A percentile compares a stretch with the other conserved stretches of the same genome.
Conservation (phyloP, 1,140 invertebrate genomes). For the Euura lappo region DNA sequence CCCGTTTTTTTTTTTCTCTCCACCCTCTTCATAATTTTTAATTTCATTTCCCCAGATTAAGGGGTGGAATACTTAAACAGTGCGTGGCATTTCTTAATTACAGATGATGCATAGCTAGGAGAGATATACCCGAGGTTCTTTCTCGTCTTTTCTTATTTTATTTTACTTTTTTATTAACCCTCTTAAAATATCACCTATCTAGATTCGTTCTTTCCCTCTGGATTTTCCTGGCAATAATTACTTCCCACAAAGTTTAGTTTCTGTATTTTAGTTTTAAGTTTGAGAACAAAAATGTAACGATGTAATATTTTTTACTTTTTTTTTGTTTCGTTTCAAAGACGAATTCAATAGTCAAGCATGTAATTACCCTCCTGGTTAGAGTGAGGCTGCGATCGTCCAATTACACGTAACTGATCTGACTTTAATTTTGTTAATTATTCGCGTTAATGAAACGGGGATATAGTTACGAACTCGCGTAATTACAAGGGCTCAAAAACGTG, state of each 20-base stretch:
- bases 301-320: too few relatives aligned
- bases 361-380: too few relatives aligned
- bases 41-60: constrained; percentile 49
- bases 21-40: constrained; percentile 46
- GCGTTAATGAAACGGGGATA: not conserved
- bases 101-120: constrained; percentile 43
- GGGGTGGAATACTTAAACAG: constrained; percentile 46
- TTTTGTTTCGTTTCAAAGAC: too few relatives aligned
- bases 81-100: constrained; percentile 52
- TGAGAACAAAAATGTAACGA: too few relatives aligned
- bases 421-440: constrained; percentile 6
- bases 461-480: not conserved
- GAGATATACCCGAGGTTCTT: not conserved
- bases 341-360: too few relatives aligned
- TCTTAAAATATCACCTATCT: not conserved
- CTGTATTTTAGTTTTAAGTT: too few relatives aligned
- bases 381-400: too few relatives aligned
- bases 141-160: constrained; percentile 4
- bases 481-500: constrained; percentile 5
- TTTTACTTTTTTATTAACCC: not conserved
- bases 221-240: too few relatives aligned
- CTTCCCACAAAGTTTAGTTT: too few relatives aligned
- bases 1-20: not conserved
- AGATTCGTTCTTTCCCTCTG: not conserved
- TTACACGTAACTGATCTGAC: not conserved